A percentile compares a stretch with the other conserved stretches of the same genome.
Conservation (phyloP, 2,797 vertebrate species). For the Hypotaenidia philippensis region DNA sequence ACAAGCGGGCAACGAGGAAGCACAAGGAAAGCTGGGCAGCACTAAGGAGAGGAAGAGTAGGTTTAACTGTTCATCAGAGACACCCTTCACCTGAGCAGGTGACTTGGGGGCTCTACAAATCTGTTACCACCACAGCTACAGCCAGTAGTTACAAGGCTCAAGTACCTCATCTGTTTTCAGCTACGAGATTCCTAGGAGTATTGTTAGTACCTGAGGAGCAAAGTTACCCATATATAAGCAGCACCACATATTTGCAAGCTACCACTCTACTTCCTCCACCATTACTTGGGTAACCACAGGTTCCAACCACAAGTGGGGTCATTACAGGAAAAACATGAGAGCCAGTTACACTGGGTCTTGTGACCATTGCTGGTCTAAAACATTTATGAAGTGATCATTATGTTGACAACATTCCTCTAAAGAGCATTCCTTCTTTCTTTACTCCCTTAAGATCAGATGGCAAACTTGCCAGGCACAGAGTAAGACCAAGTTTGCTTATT, state of each 20-base stretch:
- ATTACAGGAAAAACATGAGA: not conserved
- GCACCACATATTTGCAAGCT: not conserved
- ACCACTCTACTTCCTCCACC: not conserved
- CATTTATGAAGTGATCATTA: not conserved
- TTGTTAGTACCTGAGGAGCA: not conserved
- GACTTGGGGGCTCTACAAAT: not conserved
- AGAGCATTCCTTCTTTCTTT: not conserved
- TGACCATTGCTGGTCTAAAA: not conserved
- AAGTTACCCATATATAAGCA: not conserved
- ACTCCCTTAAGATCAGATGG: not conserved
- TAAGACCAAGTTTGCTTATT: not conserved
- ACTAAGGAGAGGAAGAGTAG: not conserved
- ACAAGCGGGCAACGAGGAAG: not conserved
- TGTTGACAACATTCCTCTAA: not conserved
- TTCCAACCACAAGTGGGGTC: not conserved
- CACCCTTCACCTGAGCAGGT: not conserved
- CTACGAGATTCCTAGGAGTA: not conserved
- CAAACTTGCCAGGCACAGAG: not conserved
- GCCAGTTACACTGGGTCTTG: not conserved
- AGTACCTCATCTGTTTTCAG: not conserved
- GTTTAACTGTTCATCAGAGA: not conserved
- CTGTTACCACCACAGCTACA: not conserved
- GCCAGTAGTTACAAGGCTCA: not conserved
- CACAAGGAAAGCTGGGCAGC: not conserved
- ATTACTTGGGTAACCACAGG: not conserved